These are phyloP conservation scores for Monochamus saltuarius DNA, from an alignment of 1,140 invertebrate species.

Conservation along the genomic window DNA sequence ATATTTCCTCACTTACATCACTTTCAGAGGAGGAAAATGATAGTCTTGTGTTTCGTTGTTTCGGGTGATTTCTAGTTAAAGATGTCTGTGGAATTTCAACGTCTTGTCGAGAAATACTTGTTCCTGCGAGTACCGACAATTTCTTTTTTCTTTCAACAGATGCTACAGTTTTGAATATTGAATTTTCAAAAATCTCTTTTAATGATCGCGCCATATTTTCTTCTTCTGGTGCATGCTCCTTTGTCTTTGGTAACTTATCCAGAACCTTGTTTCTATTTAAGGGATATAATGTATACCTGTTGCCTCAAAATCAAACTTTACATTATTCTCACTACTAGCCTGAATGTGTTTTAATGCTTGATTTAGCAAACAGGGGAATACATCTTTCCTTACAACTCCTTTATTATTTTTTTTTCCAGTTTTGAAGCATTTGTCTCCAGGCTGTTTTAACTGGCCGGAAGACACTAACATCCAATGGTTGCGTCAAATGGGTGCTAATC, in stretches of 20 bases:
- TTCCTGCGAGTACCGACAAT: slow-evolving; percentile 11
- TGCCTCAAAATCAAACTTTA: slow-evolving; percentile 19
- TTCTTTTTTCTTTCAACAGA: slow-evolving; percentile 13
- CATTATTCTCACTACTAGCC: slow-evolving; percentile 13
- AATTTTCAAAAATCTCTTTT: slow-evolving; percentile 13
- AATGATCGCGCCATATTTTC: slow-evolving; percentile 6
- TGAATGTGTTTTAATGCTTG: slow-evolving; percentile 4
- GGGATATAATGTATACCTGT: slow-evolving; percentile 17
- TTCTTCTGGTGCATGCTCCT: slow-evolving; percentile 4
- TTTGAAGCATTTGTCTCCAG: slow-evolving; percentile 45
- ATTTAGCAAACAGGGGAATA: slow-evolving; percentile 16
- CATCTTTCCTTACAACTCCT: slow-evolving; percentile 21
- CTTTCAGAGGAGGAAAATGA: slow-evolving; percentile 5
- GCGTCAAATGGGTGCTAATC: slow-evolving; percentile 47
- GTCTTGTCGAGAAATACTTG: slow-evolving; percentile 8
- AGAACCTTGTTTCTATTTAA: slow-evolving; percentile 4
- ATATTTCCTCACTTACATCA: slow-evolving; percentile 13
- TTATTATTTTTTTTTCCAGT: slow-evolving; percentile 40
- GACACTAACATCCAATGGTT: slow-evolving; percentile 50
- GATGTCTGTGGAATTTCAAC: background rate
- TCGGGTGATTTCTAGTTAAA: slow-evolving; percentile 9
- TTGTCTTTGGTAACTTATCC: slow-evolving; percentile 15
- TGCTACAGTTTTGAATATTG: slow-evolving; percentile 11
- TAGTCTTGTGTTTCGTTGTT: slow-evolving; percentile 12
- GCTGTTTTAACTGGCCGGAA: slow-evolving; percentile 47